Conservation (phyloP, 2,888 invertebrate species). For the Volucella inanis region DNA sequence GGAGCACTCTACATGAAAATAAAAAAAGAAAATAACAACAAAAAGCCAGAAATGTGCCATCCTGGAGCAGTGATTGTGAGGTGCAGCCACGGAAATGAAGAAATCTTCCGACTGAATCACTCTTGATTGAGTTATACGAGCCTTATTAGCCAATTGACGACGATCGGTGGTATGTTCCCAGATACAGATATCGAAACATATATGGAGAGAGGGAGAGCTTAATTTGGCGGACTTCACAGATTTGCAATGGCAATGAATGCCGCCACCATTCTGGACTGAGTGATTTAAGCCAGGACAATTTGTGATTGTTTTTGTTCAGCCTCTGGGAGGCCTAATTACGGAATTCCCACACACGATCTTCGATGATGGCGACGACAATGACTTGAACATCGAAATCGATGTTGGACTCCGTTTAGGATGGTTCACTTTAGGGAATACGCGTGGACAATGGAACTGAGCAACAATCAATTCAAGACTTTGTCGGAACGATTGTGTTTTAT, state of each 20-base stretch:
- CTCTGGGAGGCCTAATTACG: constrained; percentile 73
- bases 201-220: constrained; percentile 49
- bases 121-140: constrained; percentile 74
- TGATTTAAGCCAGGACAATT: constrained; percentile 72
- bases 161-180: constrained; percentile 59
- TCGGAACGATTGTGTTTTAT: constrained; percentile 62
- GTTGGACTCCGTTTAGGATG: constrained; percentile 13
- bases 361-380: constrained; percentile 15
- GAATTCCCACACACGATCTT: constrained; percentile 74
- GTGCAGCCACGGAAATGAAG: constrained; percentile 64
- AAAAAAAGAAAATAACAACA: constrained; percentile 31
- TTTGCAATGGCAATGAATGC: constrained; percentile 66
- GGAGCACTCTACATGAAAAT: constrained; percentile 30
- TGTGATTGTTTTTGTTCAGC: constrained; percentile 73
- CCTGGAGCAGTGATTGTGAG: constrained; percentile 55
- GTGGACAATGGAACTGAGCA: constrained; percentile 58
- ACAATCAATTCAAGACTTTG: constrained; percentile 37
- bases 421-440: constrained; percentile 20
- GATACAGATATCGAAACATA: no score
- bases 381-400: neutral
- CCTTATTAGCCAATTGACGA: constrained; percentile 72
- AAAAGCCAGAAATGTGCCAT: neutral
- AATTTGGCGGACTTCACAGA: constrained; percentile 69
- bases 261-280: constrained; percentile 61
- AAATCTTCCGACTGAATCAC: constrained; percentile 59